A percentile compares a stretch with the other conserved stretches of the same genome.
phyloP scores from a whole-genome alignment of 2,888 invertebrate species.

The Stratiomys singularior region DNA sequence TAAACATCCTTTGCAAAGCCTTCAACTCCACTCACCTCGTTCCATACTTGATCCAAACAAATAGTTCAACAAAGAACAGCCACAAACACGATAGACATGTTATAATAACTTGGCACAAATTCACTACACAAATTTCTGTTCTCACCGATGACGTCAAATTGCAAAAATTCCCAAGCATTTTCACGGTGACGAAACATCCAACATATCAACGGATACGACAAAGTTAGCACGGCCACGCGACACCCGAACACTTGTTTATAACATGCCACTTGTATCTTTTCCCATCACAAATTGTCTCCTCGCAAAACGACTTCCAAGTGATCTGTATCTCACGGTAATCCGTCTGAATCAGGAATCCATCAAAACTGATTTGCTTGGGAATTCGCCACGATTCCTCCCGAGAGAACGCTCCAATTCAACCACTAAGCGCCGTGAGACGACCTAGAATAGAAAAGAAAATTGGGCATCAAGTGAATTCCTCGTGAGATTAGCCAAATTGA shows the following conservation, averaged over 20 bases:
- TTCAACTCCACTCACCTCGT: conserved; percentile 40
- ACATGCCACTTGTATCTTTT: not conserved
- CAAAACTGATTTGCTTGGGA: conserved; percentile 5
- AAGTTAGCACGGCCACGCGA: conserved; percentile 29
- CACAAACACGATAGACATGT: conserved; percentile 45
- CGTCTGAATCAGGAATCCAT: not conserved
- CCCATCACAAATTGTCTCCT: conserved; percentile 9
- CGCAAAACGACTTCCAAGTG: not conserved
- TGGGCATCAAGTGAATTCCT: not conserved
- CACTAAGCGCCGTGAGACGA: not conserved
- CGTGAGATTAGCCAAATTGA: not conserved
- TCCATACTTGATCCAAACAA: conserved; percentile 22
- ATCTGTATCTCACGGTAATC: not conserved
- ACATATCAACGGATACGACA: not conserved
- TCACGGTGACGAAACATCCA: conserved; percentile 13
- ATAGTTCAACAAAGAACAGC: conserved; percentile 36
- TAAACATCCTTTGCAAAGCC: not conserved
- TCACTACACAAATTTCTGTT: conserved; percentile 45
- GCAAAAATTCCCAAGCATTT: conserved; percentile 32
- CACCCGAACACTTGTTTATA: conserved; percentile 18
- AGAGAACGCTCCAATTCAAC: not conserved
- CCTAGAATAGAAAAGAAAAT: conserved; percentile 30
- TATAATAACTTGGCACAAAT: conserved; percentile 48
- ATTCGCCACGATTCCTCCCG: not conserved
- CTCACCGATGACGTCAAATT: conserved; percentile 16